phyloP scores from a whole-genome alignment of 2,797 vertebrate species.

The Cyclopterus lumpus region DNA sequence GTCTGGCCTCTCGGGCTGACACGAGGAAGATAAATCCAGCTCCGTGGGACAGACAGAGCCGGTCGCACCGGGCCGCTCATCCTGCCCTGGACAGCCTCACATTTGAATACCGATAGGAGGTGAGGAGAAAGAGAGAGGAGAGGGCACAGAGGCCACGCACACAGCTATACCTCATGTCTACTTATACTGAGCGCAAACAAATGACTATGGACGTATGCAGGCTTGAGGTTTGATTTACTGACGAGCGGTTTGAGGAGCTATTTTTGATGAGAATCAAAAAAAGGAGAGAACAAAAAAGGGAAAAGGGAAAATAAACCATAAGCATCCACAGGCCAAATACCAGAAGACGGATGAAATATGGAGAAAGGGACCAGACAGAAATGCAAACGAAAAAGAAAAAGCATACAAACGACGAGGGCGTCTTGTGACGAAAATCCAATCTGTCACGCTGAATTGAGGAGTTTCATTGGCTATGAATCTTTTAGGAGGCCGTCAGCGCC shows the following conservation, averaged over 20 bases:
- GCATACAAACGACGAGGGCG: constrained; percentile 38
- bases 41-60: constrained; percentile 49
- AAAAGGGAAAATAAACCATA: constrained; percentile 42
- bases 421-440: constrained; percentile 68
- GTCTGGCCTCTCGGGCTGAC: constrained; percentile 68
- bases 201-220: constrained; percentile 30
- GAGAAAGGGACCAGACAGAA: constrained; percentile 19
- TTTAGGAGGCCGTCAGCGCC: constrained; percentile 46
- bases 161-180: constrained; percentile 64
- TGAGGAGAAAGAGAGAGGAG: constrained; percentile 13
- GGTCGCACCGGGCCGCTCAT: constrained; percentile 53
- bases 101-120: constrained; percentile 37
- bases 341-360: constrained; percentile 28
- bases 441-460: constrained; percentile 57
- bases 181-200: constrained; percentile 52
- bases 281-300: constrained; percentile 6
- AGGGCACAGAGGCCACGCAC: constrained; percentile 38
- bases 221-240: constrained; percentile 52
- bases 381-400: constrained; percentile 33
- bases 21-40: constrained; percentile 60
- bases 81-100: constrained; percentile 42
- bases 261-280: constrained; percentile 22
- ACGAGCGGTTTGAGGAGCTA: constrained; percentile 48
- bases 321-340: constrained; percentile 34
- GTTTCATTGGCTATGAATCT: constrained; percentile 75